Evolutionary conservation across 2,888 invertebrate genomes (phyloP).

Genomic region (Entomobrya proxima): DNA sequence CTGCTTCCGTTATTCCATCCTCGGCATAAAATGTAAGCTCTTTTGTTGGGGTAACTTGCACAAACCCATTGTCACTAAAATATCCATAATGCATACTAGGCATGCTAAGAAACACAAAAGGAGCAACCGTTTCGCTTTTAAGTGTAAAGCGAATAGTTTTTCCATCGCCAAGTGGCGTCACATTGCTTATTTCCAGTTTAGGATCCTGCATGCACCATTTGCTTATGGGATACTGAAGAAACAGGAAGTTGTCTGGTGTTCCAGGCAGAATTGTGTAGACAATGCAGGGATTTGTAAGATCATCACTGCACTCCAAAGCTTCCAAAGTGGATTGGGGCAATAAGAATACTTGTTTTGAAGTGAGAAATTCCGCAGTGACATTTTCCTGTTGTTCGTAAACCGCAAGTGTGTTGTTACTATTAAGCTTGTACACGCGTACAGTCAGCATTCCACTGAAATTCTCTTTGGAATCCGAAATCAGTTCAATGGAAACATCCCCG

Average conservation of each 20-base stretch:
- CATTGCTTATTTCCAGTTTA: conserved; percentile 44
- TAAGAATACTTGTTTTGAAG: conserved; percentile 61
- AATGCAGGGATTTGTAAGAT: conserved; percentile 51
- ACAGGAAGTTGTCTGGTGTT: conserved; percentile 83
- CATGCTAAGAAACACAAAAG: conserved; percentile 83
- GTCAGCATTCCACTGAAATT: conserved; percentile 48
- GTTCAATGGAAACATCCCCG: conserved; percentile 72
- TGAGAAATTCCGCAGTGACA: conserved; percentile 61
- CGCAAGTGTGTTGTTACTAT: conserved; percentile 62
- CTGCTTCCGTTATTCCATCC: conserved; percentile 45
- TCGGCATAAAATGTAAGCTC: conserved; percentile 75
- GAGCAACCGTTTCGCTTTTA: conserved; percentile 80
- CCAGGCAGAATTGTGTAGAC: conserved; percentile 66
- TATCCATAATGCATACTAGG: conserved; percentile 81
- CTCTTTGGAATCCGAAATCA: conserved; percentile 69
- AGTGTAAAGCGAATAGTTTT: conserved; percentile 77
- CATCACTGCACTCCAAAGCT: conserved; percentile 28
- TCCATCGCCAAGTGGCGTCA: conserved; percentile 26
- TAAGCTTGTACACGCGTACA: conserved; percentile 63
- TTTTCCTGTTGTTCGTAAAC: conserved; percentile 39
- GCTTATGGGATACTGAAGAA: conserved; percentile 78
- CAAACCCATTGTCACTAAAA: conserved; percentile 88
- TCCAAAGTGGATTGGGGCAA: conserved; percentile 15
- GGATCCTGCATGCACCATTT: conserved; percentile 61
- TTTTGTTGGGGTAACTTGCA: conserved; percentile 76